phyloP scores from a whole-genome alignment of 1,140 invertebrate genomes.

The Eurosta solidaginis region DNA sequence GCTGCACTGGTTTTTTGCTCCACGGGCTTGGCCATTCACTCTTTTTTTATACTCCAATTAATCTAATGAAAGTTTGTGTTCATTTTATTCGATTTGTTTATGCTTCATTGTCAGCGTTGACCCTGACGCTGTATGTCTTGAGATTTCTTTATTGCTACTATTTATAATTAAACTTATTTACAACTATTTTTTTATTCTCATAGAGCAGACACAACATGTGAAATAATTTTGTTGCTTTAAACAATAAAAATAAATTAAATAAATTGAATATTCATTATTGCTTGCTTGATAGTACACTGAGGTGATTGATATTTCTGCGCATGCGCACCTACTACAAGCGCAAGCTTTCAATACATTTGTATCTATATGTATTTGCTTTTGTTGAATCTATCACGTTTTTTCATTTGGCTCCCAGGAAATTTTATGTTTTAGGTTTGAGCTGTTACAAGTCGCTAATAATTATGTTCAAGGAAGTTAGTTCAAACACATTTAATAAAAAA shows the following conservation, averaged over 20 bases:
- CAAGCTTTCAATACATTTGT: neutral
- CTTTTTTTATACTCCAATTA: conserved; percentile 14
- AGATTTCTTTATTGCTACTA: neutral
- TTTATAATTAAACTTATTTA: neutral
- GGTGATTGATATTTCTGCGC: neutral
- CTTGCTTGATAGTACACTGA: neutral
- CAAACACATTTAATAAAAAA: neutral
- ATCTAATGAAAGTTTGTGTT: conserved; percentile 2
- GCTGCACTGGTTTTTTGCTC: neutral
- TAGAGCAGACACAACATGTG: neutral
- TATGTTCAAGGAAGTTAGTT: neutral
- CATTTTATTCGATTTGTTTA: neutral
- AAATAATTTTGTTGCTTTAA: neutral
- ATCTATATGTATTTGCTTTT: neutral
- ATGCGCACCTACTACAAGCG: neutral
- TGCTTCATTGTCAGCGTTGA: neutral
- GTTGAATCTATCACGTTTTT: too few species aligned
- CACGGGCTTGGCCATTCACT: neutral
- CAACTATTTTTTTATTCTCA: too few species aligned
- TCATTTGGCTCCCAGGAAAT: neutral
- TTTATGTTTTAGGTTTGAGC: neutral
- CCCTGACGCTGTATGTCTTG: neutral
- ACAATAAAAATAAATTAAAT: neutral
- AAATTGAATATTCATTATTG: neutral
- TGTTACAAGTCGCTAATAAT: neutral